Evolutionary conservation across 2,888 invertebrate species (phyloP).

Genomic region (Megaustenia siamemsis): DNA sequence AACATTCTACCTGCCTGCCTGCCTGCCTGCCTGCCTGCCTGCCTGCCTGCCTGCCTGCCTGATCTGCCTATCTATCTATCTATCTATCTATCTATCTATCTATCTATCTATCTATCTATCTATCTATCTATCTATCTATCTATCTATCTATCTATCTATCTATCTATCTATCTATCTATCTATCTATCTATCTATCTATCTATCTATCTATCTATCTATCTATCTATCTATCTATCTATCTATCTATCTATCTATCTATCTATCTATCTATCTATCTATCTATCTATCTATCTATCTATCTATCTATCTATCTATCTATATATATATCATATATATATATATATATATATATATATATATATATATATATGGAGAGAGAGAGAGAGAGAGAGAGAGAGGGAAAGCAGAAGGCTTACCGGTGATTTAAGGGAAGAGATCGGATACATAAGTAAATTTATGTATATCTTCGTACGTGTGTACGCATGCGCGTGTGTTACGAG

Average conservation of each 20-base stretch:
- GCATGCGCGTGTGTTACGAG: no score
- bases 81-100: background rate
- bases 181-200: background rate
- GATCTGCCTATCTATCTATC: background rate
- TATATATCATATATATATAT: no score
- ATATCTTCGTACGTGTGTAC: no score
- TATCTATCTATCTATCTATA: background rate
- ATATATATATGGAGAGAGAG: background rate
- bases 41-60: background rate
- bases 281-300: background rate
- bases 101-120: background rate
- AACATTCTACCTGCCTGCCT: background rate
- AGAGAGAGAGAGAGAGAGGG: background rate
- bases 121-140: background rate
- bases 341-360: background rate
- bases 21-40: background rate
- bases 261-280: background rate
- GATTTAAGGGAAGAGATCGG: no score
- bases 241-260: background rate
- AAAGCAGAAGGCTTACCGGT: background rate
- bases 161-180: background rate
- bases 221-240: background rate
- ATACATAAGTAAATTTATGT: no score
- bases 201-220: background rate
- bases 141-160: background rate